Evolutionary conservation across 2,888 invertebrate genomes (phyloP).

Genomic region (Neoascia interrupta): DNA sequence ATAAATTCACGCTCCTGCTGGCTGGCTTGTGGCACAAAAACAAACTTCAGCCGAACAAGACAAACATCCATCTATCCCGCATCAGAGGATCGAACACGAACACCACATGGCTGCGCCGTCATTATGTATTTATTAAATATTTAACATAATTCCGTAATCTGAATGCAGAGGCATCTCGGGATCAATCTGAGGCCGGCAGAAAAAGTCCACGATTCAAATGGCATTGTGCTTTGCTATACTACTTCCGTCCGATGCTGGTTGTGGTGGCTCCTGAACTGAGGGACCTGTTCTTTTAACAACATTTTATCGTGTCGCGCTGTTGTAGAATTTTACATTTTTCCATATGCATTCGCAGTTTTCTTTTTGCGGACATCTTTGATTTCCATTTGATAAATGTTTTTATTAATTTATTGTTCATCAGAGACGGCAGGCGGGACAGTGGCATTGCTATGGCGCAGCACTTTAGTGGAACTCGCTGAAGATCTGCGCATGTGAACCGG

Average conservation of each 20-base stretch:
- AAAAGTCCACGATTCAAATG: constrained; percentile 18
- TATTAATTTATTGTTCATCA: constrained; percentile 68
- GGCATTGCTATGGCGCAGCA: background rate
- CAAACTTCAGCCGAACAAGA: constrained; percentile 24
- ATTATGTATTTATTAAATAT: constrained; percentile 77
- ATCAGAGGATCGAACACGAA: too few species aligned
- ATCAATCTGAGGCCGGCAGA: background rate
- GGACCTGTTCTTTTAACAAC: constrained; percentile 62
- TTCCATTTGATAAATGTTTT: constrained; percentile 69
- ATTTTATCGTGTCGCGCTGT: constrained; percentile 63
- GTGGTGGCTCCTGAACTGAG: background rate
- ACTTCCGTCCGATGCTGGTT: background rate
- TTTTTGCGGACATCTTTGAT: constrained; percentile 40
- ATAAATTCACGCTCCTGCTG: constrained; percentile 63
- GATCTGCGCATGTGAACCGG: constrained; percentile 35
- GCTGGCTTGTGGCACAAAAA: constrained; percentile 10
- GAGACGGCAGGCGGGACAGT: constrained; percentile 36
- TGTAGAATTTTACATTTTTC: constrained; percentile 68
- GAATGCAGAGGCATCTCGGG: constrained; percentile 74
- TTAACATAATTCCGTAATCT: constrained; percentile 79
- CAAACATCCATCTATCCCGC: constrained; percentile 57
- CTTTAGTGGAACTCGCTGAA: too few species aligned
- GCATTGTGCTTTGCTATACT: constrained; percentile 37
- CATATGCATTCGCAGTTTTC: constrained; percentile 58
- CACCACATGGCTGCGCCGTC: constrained; percentile 32